Evolutionary conservation across 2,113 vertebrate species (phyloP).

Genomic region (Heloderma charlesbogerti): DNA sequence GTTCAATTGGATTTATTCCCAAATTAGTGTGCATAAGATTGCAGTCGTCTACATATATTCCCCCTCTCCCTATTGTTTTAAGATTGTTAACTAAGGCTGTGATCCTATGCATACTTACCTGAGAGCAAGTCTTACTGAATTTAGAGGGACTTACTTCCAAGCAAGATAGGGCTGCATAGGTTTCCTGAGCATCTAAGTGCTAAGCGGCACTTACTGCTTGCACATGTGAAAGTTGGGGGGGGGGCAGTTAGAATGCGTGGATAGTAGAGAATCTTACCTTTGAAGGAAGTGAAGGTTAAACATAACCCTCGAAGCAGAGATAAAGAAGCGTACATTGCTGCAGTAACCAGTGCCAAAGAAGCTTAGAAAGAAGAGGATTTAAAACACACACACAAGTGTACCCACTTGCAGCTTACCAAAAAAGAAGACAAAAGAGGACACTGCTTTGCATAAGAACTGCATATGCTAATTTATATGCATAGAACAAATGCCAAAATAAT

Average conservation of each 20-base stretch:
- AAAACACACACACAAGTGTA: not conserved
- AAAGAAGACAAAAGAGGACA: too few relatives aligned
- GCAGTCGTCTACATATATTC: not conserved
- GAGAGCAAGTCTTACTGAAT: not conserved
- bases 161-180: not conserved
- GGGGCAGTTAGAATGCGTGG: not conserved
- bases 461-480: too few relatives aligned
- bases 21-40: too few relatives aligned
- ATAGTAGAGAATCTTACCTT: not conserved
- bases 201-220: not conserved
- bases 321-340: not conserved
- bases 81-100: not conserved
- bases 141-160: too few relatives aligned
- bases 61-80: not conserved
- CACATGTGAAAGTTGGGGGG: too few relatives aligned
- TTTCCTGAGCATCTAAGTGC: not conserved
- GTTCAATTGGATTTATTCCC: too few relatives aligned
- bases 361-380: not conserved
- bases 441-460: too few relatives aligned
- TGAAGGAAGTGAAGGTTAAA: not conserved
- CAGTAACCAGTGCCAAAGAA: not conserved
- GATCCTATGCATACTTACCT: not conserved
- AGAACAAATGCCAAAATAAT: too few relatives aligned
- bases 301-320: not conserved
- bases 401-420: too few relatives aligned